Evolutionary conservation across 1,140 invertebrate genomes (phyloP).

Genomic region (Popillia japonica): DNA sequence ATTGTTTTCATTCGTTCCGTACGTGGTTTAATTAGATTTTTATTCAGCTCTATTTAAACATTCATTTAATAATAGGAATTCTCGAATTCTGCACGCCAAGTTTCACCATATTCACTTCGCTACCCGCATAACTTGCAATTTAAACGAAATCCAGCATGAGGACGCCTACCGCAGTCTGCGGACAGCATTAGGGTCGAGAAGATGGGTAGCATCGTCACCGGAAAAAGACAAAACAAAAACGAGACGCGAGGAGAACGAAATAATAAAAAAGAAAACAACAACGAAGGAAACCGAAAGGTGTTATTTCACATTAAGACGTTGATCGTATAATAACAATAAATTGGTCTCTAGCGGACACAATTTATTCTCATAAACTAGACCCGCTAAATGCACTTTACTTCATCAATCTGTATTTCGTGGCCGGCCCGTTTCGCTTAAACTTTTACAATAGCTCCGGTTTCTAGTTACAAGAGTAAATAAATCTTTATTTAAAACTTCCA

Average conservation of each 20-base stretch:
- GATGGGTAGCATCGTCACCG: not conserved
- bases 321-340: constrained; percentile 47
- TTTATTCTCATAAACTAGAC: constrained; percentile 48
- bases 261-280: not conserved
- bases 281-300: constrained; percentile 22
- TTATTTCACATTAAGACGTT: constrained; percentile 40
- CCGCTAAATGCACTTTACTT: constrained; percentile 48
- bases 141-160: constrained; percentile 10
- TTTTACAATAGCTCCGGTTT: constrained; percentile 37
- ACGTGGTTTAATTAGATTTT: no score
- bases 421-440: constrained; percentile 29
- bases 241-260: not conserved
- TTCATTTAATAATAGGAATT: no score
- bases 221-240: no score
- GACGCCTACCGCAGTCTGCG: not conserved
- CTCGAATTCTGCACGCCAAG: no score
- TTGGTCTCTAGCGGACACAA: constrained; percentile 45
- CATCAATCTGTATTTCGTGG: constrained; percentile 48
- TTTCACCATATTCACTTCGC: not conserved
- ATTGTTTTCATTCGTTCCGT: no score
- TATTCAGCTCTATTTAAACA: no score
- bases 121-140: not conserved
- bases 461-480: constrained; percentile 18
- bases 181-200: not conserved
- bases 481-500: constrained; percentile 36